Base-by-base conservation (phyloP, 1,140 invertebrate species). In the Neodiprion lecontei region DNA sequence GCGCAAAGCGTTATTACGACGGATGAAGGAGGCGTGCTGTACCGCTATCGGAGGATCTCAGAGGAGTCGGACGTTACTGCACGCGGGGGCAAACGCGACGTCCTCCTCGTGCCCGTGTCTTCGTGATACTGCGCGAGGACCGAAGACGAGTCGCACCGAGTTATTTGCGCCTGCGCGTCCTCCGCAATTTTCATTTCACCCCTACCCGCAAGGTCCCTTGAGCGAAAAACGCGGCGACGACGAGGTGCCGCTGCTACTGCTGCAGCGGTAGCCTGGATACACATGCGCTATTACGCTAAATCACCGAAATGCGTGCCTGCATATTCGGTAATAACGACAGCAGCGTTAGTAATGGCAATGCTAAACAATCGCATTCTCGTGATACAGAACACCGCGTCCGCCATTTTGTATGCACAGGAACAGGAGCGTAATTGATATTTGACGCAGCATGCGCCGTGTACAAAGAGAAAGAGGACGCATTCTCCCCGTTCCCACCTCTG, bases 61-160 rank as follows among this genome's bases (percentile, higher is more conserved):
- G 28, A 40, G 5, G 28, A 40, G 1, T 40, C 28, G 28, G 28
- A 40, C 28, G 28, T 40, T 40, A 17, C n/a, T 12, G 3, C 11
- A 61, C 53, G n/a, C 53, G 53, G 11, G 11, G 53, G 5, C 17
- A 21, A 17, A 8, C 53, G 53, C 28, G 28, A 40, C 53, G 53
- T 61, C 53, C 53, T 61, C 53, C 53, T 61, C 53, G 53, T 17
- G n/a, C 11, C 11, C 53, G 53, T 61, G 11, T 61, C 11, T 61
- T 61, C 53, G 53, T 61, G 53, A 61, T 17, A 61, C 53, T 61
- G 53, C 53, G 53, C 53, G 53, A 61, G 53, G 53, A 61, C n/a
- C 9, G 53, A 61, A 61, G 53, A 61, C 53, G 53, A 61, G 53
- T 17, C 53, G 53, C 53, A 17, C 4, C 53, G 53, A 61, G 53